phyloP scores from a whole-genome alignment of 2,113 vertebrate genomes.

The Tetraodon nigroviridis region DNA sequence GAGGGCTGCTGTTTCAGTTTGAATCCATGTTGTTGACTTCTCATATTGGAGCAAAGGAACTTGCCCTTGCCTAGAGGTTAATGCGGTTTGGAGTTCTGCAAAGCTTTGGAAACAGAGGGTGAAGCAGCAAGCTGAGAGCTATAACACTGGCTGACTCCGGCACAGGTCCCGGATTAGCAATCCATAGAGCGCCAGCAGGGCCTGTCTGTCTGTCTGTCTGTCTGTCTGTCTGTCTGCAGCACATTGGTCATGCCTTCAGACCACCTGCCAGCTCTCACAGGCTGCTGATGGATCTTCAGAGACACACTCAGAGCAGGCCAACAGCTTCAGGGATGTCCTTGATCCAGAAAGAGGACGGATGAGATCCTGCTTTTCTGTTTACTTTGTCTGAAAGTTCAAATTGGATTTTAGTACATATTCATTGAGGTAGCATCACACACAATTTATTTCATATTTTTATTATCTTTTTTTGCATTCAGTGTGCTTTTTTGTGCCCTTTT shows the following conservation, averaged over 20 bases:
- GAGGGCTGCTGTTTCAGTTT: conserved; percentile 13
- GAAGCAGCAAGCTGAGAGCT: conserved; percentile 37
- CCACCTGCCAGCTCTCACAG: conserved; percentile 57
- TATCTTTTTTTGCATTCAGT: too few relatives aligned
- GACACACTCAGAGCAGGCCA: conserved; percentile 53
- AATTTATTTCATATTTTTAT: too few relatives aligned
- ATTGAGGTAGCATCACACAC: too few relatives aligned
- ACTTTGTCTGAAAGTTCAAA: conserved; percentile 33
- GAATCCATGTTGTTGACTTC: conserved; percentile 33
- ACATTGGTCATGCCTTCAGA: conserved; percentile 59
- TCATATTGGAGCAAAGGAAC: conserved; percentile 30
- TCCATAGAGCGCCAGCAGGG: conserved; percentile 33
- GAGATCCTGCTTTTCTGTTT: conserved; percentile 33
- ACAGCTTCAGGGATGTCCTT: conserved; percentile 43
- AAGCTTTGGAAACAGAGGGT: conserved; percentile 37
- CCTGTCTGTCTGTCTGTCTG: conserved; percentile 20
- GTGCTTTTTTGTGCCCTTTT: background rate
- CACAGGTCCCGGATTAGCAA: conserved; percentile 42
- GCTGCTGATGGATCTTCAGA: conserved; percentile 53
- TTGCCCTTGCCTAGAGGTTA: conserved; percentile 38
- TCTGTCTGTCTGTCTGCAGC: conserved; percentile 27
- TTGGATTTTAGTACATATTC: conserved; percentile 3
- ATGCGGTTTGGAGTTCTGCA: conserved; percentile 34
- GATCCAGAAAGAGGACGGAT: conserved; percentile 30
- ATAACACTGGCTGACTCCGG: conserved; percentile 33